Percentiles rank a stretch among this genome's conserved stretches.
Conservation (phyloP, 2,797 vertebrate genomes). For the Urosaurus nigricauda region DNA sequence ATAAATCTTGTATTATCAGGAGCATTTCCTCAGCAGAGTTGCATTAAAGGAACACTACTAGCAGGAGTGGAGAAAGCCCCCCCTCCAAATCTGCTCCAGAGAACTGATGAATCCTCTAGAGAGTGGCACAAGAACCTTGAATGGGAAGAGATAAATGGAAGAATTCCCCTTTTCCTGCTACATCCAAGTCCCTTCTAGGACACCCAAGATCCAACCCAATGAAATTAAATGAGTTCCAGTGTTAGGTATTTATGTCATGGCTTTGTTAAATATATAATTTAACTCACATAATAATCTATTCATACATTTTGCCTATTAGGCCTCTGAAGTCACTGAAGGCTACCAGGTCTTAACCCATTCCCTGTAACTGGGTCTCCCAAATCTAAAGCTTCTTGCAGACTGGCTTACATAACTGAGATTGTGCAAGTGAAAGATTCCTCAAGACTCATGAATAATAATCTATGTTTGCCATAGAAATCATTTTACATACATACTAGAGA, state of each 20-base stretch:
- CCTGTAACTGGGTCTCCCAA: not conserved
- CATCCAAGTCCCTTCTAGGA: too few relatives aligned
- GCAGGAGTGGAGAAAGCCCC: not conserved
- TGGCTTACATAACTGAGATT: not conserved
- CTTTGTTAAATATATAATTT: too few relatives aligned
- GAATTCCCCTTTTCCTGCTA: too few relatives aligned
- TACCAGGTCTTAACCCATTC: not conserved
- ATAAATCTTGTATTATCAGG: not conserved
- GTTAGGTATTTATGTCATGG: too few relatives aligned
- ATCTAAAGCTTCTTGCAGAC: not conserved
- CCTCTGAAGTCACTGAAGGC: not conserved
- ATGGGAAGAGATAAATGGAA: not conserved
- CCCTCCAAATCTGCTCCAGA: too few relatives aligned
- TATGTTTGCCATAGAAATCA: not conserved
- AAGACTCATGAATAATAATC: not conserved
- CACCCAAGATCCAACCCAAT: too few relatives aligned
- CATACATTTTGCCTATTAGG: too few relatives aligned
- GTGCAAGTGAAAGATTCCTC: not conserved
- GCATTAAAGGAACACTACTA: not conserved
- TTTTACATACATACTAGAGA: not conserved
- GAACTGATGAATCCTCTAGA: too few relatives aligned
- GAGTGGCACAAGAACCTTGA: not conserved
- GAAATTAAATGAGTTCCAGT: too few relatives aligned
- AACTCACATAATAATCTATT: too few relatives aligned
- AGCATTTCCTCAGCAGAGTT: not conserved